A percentile compares a stretch with the other conserved stretches of the same genome.
Conservation (phyloP, 2,888 invertebrate species). For the Platypus cylindrus region DNA sequence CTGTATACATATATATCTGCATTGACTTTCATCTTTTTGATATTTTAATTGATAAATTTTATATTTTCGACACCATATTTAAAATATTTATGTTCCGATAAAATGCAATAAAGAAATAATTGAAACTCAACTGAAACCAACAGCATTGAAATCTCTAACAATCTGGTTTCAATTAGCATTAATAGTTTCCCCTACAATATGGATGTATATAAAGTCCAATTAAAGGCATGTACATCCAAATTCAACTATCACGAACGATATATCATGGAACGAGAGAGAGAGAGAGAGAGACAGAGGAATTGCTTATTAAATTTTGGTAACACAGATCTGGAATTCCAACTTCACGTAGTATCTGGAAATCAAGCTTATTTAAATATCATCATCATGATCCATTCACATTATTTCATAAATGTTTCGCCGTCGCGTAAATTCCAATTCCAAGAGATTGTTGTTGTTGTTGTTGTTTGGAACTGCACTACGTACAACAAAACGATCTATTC, state of each 20-base stretch:
- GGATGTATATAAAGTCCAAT: slow-evolving; percentile 8
- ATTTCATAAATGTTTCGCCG: slow-evolving; percentile 3
- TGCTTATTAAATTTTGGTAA: slow-evolving; percentile 9
- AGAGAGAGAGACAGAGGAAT: slow-evolving; percentile 3
- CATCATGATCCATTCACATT: slow-evolving; percentile 8
- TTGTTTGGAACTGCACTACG: slow-evolving; percentile 8
- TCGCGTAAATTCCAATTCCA: slow-evolving; percentile 1
- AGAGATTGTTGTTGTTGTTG: slow-evolving; percentile 5
- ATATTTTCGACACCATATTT: too few species aligned
- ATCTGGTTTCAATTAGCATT: slow-evolving; percentile 4
- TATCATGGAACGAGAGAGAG: too few species aligned
- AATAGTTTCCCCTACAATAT: slow-evolving; percentile 5
- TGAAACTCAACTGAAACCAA: background rate
- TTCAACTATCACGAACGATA: too few species aligned
- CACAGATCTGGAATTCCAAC: slow-evolving; percentile 4
- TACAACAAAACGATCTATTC: slow-evolving; percentile 6
- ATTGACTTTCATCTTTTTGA: too few species aligned
- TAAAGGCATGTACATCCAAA: slow-evolving; percentile 11
- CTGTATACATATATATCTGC: too few species aligned
- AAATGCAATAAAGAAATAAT: too few species aligned
- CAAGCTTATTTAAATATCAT: slow-evolving; percentile 6
- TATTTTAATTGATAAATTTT: too few species aligned
- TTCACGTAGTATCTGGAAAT: slow-evolving; percentile 6
- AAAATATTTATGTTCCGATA: too few species aligned
- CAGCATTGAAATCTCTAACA: slow-evolving; percentile 3